Conservation (phyloP, 2,113 vertebrate species). For the Ellobius talpinus region DNA sequence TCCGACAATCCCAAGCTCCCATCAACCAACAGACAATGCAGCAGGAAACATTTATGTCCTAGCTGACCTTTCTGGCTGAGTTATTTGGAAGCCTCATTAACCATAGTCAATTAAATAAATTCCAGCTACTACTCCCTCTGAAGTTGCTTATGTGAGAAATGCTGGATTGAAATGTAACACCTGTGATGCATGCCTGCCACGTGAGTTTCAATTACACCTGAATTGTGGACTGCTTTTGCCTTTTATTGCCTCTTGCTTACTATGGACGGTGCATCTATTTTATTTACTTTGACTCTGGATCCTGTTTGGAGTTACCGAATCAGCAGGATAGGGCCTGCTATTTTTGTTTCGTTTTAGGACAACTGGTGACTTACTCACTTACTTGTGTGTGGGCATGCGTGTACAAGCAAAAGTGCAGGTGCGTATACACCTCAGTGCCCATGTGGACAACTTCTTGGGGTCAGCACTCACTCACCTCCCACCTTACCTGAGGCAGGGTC, state of each 20-base stretch:
- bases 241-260: neutral
- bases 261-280: neutral
- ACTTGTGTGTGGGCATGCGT: neutral
- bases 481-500: neutral
- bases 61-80: conserved; percentile 72
- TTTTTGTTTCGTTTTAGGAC: neutral
- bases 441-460: neutral
- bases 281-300: neutral
- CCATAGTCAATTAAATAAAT: conserved; percentile 79
- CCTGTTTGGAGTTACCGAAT: neutral
- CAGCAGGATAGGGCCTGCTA: neutral
- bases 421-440: too few relatives aligned
- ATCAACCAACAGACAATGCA: conserved; percentile 50
- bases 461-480: neutral
- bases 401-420: neutral
- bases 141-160: conserved; percentile 59
- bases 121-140: conserved; percentile 67
- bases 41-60: conserved; percentile 71
- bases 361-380: neutral
- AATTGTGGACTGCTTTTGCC: neutral
- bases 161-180: conserved; percentile 68
- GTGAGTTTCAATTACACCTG: conserved; percentile 28
- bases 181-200: neutral
- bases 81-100: conserved; percentile 74
- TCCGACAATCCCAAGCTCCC: conserved; percentile 57